Evolutionary conservation across 2,797 vertebrate species (phyloP).

Genomic region (Silurus lanzhouensis): DNA sequence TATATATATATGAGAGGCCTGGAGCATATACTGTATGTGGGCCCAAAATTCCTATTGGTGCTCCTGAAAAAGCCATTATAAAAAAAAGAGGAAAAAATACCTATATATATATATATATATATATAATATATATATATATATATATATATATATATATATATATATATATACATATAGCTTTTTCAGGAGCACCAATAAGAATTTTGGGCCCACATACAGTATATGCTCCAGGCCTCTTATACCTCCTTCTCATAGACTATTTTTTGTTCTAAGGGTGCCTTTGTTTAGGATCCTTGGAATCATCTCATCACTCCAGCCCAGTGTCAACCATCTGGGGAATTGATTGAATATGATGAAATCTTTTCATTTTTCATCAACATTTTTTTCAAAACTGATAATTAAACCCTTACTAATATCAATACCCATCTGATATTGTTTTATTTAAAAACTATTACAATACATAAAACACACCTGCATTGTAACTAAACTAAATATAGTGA

Average conservation of each 20-base stretch:
- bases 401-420: background rate
- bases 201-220: background rate
- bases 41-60: no score
- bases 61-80: no score
- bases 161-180: no score
- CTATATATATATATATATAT: no score
- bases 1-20: no score
- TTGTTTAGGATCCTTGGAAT: constrained; percentile 12
- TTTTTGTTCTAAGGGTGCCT: background rate
- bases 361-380: background rate
- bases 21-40: no score
- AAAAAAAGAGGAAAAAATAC: no score
- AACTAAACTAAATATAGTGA: background rate
- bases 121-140: no score
- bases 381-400: background rate
- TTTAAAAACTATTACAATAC: background rate
- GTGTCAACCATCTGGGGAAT: background rate
- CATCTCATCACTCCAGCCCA: background rate
- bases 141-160: no score
- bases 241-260: background rate
- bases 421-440: background rate
- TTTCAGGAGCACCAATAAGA: background rate
- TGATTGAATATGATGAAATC: background rate
- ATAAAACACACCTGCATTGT: background rate
- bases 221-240: no score